Conservation (phyloP, 1,140 invertebrate genomes). For the Leptoteleia sp. region DNA sequence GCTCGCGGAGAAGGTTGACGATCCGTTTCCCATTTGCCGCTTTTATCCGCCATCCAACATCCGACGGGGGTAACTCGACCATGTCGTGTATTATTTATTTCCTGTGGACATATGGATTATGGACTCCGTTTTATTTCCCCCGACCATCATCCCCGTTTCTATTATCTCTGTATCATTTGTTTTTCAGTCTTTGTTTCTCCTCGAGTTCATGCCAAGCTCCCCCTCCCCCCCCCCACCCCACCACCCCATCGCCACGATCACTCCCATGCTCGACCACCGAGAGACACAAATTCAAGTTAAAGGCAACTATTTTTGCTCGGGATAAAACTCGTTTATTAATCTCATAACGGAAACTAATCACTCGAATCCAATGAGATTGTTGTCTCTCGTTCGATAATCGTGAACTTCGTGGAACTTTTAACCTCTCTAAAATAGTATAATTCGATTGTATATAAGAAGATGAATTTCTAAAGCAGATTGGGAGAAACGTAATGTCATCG, state of each 20-base stretch:
- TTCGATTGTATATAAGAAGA: no score
- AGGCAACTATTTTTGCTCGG: constrained; percentile 32
- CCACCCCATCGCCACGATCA: constrained; percentile 10
- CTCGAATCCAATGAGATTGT: constrained; percentile 31
- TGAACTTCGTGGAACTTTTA: no score
- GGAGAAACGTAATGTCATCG: no score
- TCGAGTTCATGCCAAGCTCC: constrained; percentile 14
- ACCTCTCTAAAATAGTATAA: no score
- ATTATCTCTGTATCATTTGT: constrained; percentile 63
- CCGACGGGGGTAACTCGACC: constrained; percentile 44
- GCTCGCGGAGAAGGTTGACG: constrained; percentile 48
- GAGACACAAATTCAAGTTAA: constrained; percentile 45
- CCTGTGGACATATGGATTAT: constrained; percentile 73
- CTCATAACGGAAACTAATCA: constrained; percentile 38
- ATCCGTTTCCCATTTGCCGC: constrained; percentile 55
- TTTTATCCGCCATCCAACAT: constrained; percentile 66
- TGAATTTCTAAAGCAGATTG: no score
- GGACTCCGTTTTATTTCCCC: constrained; percentile 64
- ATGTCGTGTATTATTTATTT: constrained; percentile 75
- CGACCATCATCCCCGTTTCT: constrained; percentile 31
- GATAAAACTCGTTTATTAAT: constrained; percentile 56
- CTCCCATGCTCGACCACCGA: constrained; percentile 17
- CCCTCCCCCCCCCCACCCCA: constrained; percentile 23
- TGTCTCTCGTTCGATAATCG: constrained; percentile 3
- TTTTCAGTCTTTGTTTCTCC: constrained; percentile 46